Evolutionary conservation across 2,888 invertebrate genomes (phyloP).

Genomic region (Campoplex capitator): DNA sequence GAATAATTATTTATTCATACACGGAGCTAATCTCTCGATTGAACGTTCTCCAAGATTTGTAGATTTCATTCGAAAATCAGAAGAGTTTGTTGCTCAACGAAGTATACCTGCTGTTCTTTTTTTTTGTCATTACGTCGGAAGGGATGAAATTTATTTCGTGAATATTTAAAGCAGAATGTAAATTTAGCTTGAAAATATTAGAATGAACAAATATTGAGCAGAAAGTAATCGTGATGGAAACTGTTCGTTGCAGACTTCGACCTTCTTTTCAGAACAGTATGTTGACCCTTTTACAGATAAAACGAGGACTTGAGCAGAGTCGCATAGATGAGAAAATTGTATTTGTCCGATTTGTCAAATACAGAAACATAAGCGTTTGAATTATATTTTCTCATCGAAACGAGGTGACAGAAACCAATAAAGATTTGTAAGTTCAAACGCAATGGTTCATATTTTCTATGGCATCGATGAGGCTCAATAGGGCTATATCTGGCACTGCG

Average conservation of each 20-base stretch:
- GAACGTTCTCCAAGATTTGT: background rate
- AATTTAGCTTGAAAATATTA: background rate
- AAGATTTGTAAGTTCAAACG: slow-evolving; percentile 43
- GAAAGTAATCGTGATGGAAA: background rate
- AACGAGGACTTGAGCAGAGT: slow-evolving; percentile 14
- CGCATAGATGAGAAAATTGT: too few relatives aligned
- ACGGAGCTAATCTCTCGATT: background rate
- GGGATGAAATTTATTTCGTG: background rate
- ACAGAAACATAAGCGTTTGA: background rate
- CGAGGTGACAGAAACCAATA: slow-evolving; percentile 47
- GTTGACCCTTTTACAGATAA: slow-evolving; percentile 52
- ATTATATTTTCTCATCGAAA: slow-evolving; percentile 13
- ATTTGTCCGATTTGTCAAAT: too few relatives aligned
- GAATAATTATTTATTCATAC: too few relatives aligned
- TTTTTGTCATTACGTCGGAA: background rate
- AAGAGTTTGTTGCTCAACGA: background rate
- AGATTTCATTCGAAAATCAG: too few relatives aligned
- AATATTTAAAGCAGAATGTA: slow-evolving; percentile 28
- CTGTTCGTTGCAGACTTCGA: background rate
- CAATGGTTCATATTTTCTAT: slow-evolving; percentile 48
- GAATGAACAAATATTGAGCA: slow-evolving; percentile 2
- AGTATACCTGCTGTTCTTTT: background rate
- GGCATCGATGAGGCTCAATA: background rate
- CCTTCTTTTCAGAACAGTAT: background rate
- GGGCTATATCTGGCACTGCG: background rate